These are phyloP conservation scores for Brachyhypopomus gauderio DNA, from an alignment of 2,113 vertebrate species.

Conservation along the genomic window DNA sequence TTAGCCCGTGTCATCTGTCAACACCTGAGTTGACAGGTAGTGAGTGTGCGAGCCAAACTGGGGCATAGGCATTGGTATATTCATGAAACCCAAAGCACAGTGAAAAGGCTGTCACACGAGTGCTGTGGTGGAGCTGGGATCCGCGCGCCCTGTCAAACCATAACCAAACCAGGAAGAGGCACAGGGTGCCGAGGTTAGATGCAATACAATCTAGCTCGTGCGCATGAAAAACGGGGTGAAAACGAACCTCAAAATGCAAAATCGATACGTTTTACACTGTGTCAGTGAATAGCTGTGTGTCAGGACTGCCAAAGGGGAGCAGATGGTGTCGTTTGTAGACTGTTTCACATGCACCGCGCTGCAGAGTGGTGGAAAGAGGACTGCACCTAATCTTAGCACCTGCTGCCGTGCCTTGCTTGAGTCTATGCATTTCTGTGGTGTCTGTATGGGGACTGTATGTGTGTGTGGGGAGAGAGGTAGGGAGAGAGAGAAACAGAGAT, in stretches of 20 bases:
- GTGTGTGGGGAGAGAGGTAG: not conserved
- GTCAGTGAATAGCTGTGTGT: conserved; percentile 13
- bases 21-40: conserved; percentile 14
- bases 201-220: conserved; percentile 19
- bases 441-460: conserved; percentile 9
- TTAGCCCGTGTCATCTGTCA: conserved; percentile 23
- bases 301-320: conserved; percentile 25
- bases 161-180: conserved; percentile 25
- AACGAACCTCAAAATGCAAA: conserved; percentile 30
- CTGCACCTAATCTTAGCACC: conserved; percentile 39
- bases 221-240: not conserved
- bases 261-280: conserved; percentile 32
- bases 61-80: conserved; percentile 1
- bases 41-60: not conserved
- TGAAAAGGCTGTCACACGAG: conserved; percentile 35
- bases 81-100: conserved; percentile 24
- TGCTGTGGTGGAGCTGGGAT: conserved; percentile 26
- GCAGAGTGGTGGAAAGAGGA: not conserved
- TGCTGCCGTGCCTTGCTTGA: conserved; percentile 8
- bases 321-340: conserved; percentile 31
- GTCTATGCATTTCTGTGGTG: conserved; percentile 21
- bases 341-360: conserved; percentile 26
- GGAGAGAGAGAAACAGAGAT: no score
- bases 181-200: not conserved
- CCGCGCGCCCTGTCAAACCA: not conserved